phyloP scores from a whole-genome alignment of 2,797 vertebrate genomes.

The Schizopygopsis pylzovi region DNA sequence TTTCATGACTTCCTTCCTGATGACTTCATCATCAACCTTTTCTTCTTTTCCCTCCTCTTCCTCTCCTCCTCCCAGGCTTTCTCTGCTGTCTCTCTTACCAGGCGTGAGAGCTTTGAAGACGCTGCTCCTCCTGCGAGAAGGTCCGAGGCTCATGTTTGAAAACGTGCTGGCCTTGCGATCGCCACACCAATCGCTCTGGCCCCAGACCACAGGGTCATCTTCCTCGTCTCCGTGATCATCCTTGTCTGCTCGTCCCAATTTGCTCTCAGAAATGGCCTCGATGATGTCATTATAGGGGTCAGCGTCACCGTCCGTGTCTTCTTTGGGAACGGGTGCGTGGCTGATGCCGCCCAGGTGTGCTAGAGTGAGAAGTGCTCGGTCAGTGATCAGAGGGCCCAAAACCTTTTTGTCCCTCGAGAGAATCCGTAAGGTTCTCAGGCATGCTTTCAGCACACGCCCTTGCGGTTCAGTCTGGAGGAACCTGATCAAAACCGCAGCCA shows the following conservation, averaged over 20 bases:
- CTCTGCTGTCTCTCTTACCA: slow-evolving; percentile 57
- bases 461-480: slow-evolving; percentile 69
- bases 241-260: neutral
- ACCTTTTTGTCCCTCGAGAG: slow-evolving; percentile 80
- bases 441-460: slow-evolving; percentile 65
- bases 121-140: slow-evolving; percentile 29
- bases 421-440: slow-evolving; percentile 75
- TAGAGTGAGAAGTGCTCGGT: slow-evolving; percentile 62
- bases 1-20: slow-evolving; percentile 80
- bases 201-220: neutral
- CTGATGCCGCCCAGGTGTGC: slow-evolving; percentile 58
- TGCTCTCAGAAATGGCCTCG: slow-evolving; percentile 6
- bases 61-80: slow-evolving; percentile 5
- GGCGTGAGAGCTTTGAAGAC: slow-evolving; percentile 35
- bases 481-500: slow-evolving; percentile 72
- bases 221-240: slow-evolving; percentile 47
- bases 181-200: neutral
- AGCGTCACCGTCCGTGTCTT: neutral
- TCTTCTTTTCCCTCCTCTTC: slow-evolving; percentile 63
- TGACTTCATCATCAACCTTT: slow-evolving; percentile 54
- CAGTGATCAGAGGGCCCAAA: slow-evolving; percentile 74
- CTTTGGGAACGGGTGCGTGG: neutral
- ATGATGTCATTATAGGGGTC: slow-evolving; percentile 37
- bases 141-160: slow-evolving; percentile 33
- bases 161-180: slow-evolving; percentile 58